Conservation (phyloP, 2,113 vertebrate species). For the Anguilla rostrata region DNA sequence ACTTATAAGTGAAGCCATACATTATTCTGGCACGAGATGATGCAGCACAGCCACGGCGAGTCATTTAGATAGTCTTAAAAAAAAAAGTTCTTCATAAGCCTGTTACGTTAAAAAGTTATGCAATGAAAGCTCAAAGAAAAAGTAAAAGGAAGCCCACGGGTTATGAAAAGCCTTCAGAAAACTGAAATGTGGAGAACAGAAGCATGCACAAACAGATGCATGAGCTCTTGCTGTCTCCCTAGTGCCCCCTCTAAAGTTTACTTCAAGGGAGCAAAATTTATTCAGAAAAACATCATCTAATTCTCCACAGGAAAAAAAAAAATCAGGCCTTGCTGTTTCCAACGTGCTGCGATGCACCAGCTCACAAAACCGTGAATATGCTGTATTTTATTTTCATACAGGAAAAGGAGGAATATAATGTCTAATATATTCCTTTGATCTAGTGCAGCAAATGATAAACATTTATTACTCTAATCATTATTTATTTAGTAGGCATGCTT, state of each 20-base stretch:
- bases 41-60: not conserved
- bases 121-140: constrained; percentile 1
- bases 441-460: not conserved
- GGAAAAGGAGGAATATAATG: not conserved
- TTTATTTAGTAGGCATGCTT: not conserved
- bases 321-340: not conserved
- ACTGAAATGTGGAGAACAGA: not conserved
- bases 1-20: not conserved
- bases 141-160: constrained; percentile 9
- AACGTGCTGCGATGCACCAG: not conserved
- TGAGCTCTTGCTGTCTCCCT: not conserved
- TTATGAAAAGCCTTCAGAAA: not conserved
- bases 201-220: constrained; percentile 5
- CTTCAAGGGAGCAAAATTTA: constrained; percentile 7
- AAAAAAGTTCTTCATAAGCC: no score
- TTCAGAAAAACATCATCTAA: not conserved
- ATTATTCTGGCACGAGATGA: not conserved
- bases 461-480: not conserved
- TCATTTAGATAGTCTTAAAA: no score
- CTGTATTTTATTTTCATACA: not conserved
- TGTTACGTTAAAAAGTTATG: not conserved
- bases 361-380: not conserved
- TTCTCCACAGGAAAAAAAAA: not conserved
- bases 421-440: not conserved
- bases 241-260: constrained; percentile 11